A percentile compares a stretch with the other conserved stretches of the same genome.
Conservation (phyloP, 2,797 vertebrate species). For the Chelmon rostratus region DNA sequence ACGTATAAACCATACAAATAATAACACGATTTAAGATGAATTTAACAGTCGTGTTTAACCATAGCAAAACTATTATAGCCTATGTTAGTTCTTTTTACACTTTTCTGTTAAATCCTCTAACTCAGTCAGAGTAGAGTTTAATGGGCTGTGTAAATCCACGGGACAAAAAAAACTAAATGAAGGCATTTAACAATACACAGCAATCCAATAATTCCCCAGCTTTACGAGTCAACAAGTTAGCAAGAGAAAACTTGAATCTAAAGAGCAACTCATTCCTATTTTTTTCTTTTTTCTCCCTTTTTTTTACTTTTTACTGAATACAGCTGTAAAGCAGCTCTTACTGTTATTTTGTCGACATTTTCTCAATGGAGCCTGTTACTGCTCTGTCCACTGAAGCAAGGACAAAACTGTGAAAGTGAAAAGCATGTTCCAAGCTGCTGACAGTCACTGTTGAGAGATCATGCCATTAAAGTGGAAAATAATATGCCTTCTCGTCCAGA, state of each 20-base stretch:
- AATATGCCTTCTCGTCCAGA: conserved; percentile 68
- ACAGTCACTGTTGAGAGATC: conserved; percentile 74
- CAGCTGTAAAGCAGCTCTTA: conserved; percentile 36
- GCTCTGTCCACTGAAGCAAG: conserved; percentile 56
- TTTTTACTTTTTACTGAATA: conserved; percentile 5
- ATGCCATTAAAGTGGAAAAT: conserved; percentile 78
- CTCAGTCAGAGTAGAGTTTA: neutral
- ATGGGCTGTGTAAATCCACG: neutral
- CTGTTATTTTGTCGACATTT: conserved; percentile 32
- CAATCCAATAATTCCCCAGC: neutral
- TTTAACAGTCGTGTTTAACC: neutral
- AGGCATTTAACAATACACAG: neutral
- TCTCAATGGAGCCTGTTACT: conserved; percentile 48
- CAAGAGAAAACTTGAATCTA: neutral
- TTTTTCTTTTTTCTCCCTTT: neutral
- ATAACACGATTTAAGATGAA: neutral
- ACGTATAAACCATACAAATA: neutral
- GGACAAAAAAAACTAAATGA: neutral
- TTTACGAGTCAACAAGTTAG: neutral
- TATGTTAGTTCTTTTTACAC: neutral
- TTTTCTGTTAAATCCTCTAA: neutral
- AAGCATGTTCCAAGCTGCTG: conserved; percentile 64
- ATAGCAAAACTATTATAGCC: neutral
- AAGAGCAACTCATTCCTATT: neutral
- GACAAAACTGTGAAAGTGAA: conserved; percentile 54